Evolutionary conservation across 2,888 invertebrate genomes (phyloP).

Genomic region (Torymus tubicola): DNA sequence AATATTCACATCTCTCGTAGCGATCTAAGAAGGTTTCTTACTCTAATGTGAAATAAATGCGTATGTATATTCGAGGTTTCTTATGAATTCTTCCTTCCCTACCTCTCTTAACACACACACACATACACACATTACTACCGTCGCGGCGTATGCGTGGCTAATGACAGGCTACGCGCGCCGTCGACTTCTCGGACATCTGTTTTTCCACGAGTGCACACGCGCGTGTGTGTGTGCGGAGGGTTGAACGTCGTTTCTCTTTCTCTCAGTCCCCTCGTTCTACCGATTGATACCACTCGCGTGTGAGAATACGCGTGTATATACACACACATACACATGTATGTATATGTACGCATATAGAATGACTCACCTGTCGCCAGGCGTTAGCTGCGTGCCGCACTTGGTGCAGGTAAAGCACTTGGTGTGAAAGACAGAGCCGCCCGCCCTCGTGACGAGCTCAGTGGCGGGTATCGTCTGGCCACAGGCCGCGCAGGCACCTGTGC

Average conservation of each 20-base stretch:
- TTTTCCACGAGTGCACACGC: constrained; percentile 10
- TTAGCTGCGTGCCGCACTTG: constrained; percentile 92
- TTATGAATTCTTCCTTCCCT: background rate
- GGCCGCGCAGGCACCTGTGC: constrained; percentile 91
- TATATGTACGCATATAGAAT: constrained; percentile 20
- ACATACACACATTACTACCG: background rate
- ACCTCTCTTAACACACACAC: background rate
- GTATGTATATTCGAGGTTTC: constrained; percentile 12
- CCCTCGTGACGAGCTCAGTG: constrained; percentile 94
- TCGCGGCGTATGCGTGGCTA: constrained; percentile 2
- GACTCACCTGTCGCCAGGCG: constrained; percentile 90
- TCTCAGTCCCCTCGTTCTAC: too few species aligned
- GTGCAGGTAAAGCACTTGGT: constrained; percentile 97
- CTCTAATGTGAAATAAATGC: background rate
- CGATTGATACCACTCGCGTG: constrained; percentile 18
- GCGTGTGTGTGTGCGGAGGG: background rate
- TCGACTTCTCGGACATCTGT: constrained; percentile 46
- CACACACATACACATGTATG: background rate
- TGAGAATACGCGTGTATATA: background rate
- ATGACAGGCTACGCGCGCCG: background rate
- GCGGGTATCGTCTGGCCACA: constrained; percentile 96
- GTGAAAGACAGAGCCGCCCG: constrained; percentile 90
- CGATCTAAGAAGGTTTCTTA: constrained; percentile 6
- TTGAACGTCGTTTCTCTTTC: background rate
- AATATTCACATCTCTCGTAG: background rate